Evolutionary conservation across 2,797 vertebrate species (phyloP).

Genomic region (Hozukius guyotensis): DNA sequence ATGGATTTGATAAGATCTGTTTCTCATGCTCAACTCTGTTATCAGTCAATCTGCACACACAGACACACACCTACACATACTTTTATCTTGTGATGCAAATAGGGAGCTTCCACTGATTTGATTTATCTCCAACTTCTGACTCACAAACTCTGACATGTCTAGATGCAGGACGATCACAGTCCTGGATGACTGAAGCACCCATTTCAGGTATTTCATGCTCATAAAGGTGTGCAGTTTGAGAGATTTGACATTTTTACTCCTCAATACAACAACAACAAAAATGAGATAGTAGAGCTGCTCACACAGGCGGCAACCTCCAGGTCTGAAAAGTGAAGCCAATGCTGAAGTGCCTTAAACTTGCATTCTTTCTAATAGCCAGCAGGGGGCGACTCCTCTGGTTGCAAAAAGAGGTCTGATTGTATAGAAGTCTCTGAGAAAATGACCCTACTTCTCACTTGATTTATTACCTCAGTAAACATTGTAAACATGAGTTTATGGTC

Average conservation of each 20-base stretch:
- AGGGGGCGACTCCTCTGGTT: background rate
- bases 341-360: background rate
- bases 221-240: background rate
- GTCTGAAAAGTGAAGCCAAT: background rate
- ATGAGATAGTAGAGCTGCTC: background rate
- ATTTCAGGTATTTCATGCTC: background rate
- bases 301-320: too few species aligned
- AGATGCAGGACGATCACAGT: background rate
- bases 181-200: background rate
- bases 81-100: conserved; percentile 15
- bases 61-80: background rate
- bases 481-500: background rate
- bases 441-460: background rate
- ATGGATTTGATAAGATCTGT: conserved; percentile 57
- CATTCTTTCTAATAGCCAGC: too few species aligned
- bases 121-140: conserved; percentile 10
- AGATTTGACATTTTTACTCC: background rate
- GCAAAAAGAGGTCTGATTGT: background rate
- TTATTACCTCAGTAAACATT: background rate
- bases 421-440: too few species aligned
- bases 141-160: background rate
- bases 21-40: conserved; percentile 33
- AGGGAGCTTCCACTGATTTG: background rate
- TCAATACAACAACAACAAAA: background rate
- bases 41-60: conserved; percentile 13